A percentile compares a stretch with the other conserved stretches of the same genome.
These are phyloP conservation scores for Parapristionchus giblindavisi DNA, from an alignment of 2,888 invertebrate species.

Conservation along the genomic window DNA sequence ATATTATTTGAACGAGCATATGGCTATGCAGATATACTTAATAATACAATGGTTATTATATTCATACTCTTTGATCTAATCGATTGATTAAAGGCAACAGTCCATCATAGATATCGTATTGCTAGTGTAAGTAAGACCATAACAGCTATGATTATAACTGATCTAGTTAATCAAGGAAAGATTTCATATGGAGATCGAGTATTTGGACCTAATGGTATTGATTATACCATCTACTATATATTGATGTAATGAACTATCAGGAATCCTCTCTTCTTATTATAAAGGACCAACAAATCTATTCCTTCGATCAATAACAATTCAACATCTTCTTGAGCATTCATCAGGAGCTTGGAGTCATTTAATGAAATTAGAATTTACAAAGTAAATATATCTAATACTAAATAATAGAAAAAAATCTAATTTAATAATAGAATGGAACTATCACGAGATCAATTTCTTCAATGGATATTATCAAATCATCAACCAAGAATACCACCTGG, in stretches of 20 bases:
- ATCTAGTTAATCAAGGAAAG: slow-evolving; percentile 45
- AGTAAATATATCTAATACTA: too few species aligned
- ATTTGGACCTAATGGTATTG: slow-evolving; percentile 47
- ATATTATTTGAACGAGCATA: slow-evolving; percentile 46
- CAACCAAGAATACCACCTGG: slow-evolving; percentile 45
- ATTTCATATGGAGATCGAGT: slow-evolving; percentile 44
- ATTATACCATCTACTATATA: not conserved
- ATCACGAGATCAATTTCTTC: slow-evolving; percentile 50
- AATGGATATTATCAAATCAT: slow-evolving; percentile 42
- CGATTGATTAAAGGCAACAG: slow-evolving; percentile 43
- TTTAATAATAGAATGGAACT: slow-evolving; percentile 43
- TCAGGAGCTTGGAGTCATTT: slow-evolving; percentile 55
- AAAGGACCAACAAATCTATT: not conserved
- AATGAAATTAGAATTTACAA: slow-evolving; percentile 51
- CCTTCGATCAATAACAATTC: slow-evolving; percentile 35
- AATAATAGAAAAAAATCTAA: too few species aligned
- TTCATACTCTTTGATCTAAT: slow-evolving; percentile 6
- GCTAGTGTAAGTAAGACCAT: slow-evolving; percentile 55
- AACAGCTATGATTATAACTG: slow-evolving; percentile 54
- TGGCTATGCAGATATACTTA: slow-evolving; percentile 53
- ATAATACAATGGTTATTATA: slow-evolving; percentile 40
- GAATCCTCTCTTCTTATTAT: slow-evolving; percentile 25
- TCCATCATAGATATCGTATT: slow-evolving; percentile 49
- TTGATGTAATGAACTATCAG: not conserved
- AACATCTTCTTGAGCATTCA: slow-evolving; percentile 52